Evolutionary conservation across 1,140 invertebrate genomes (phyloP).

Genomic region (Apis florea): DNA sequence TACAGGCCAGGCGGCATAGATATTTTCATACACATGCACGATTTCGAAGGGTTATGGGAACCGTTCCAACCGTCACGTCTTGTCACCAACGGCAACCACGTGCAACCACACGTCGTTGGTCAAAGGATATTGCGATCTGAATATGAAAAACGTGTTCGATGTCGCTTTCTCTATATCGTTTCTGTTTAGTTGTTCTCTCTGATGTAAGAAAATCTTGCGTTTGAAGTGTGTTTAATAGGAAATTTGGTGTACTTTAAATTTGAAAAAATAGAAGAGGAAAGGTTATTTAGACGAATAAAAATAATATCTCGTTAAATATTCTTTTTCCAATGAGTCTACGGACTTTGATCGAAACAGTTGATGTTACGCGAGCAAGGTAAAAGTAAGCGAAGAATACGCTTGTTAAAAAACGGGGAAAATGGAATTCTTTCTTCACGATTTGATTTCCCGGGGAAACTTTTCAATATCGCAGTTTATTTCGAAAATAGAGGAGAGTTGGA

Average conservation of each 20-base stretch:
- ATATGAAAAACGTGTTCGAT: not conserved
- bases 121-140: not conserved
- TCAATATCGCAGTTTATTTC: not conserved
- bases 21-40: constrained; percentile 39
- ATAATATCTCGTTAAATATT: no score
- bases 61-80: constrained; percentile 36
- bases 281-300: no score
- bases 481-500: not conserved
- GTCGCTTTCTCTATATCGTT: no score
- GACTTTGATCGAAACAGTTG: no score
- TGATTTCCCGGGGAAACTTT: no score
- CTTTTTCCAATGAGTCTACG: no score
- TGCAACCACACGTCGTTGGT: not conserved
- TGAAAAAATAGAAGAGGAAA: no score
- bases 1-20: constrained; percentile 52
- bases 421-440: not conserved
- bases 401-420: not conserved
- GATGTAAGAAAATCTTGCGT: no score
- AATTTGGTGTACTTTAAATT: no score
- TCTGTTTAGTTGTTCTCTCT: no score
- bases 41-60: constrained; percentile 49
- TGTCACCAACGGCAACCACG: constrained; percentile 19
- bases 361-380: no score
- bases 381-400: not conserved
- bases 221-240: no score